A percentile compares a stretch with the other conserved stretches of the same genome.
These are phyloP conservation scores for Rhadina sibilatrix DNA, from an alignment of 2,113 vertebrate genomes.

Conservation along the genomic window DNA sequence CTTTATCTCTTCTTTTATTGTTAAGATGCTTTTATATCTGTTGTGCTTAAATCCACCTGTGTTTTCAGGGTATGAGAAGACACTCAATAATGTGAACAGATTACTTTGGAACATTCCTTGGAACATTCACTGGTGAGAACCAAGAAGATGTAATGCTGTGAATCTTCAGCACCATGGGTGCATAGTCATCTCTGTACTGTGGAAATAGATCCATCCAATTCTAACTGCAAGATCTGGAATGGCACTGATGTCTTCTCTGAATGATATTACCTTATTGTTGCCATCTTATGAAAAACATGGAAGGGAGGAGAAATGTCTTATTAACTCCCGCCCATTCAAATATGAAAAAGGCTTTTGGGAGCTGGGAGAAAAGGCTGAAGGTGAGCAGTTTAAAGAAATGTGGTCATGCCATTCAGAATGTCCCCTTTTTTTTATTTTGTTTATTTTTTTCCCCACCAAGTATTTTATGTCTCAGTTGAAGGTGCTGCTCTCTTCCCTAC, in stretches of 20 bases:
- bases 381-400: background rate
- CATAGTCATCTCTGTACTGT: background rate
- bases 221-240: background rate
- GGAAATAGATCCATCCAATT: background rate
- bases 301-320: background rate
- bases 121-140: background rate
- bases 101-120: background rate
- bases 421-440: background rate
- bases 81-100: background rate
- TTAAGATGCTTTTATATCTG: background rate
- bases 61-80: background rate
- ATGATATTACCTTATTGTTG: background rate
- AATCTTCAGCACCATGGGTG: background rate
- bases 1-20: background rate
- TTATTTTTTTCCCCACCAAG: background rate
- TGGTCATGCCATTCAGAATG: accelerated
- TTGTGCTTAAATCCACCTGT: background rate
- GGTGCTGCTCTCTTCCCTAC: background rate
- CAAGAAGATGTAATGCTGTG: background rate
- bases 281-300: background rate
- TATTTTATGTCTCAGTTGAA: background rate
- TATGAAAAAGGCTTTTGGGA: background rate
- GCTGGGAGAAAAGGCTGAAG: background rate
- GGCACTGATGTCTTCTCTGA: background rate
- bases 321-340: background rate